These are phyloP conservation scores for Catharus bicknelli DNA, from an alignment of 2,113 vertebrate species.

Conservation along the genomic window DNA sequence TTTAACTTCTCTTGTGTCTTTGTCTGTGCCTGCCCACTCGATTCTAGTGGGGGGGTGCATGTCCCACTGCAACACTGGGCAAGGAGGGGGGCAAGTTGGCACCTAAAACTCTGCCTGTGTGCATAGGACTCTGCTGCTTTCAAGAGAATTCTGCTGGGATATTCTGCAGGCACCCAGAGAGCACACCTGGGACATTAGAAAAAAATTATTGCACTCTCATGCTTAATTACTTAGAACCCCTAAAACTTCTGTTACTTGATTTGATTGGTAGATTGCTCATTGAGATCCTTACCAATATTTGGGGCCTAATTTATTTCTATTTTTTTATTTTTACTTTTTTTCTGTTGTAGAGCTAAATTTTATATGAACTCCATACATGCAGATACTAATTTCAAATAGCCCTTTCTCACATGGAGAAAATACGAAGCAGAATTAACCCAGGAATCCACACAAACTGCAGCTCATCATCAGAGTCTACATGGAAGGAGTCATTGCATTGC, in stretches of 20 bases:
- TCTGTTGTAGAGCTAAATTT: background rate
- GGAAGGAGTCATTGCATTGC: background rate
- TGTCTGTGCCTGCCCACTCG: background rate
- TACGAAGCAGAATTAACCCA: background rate
- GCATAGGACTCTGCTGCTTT: background rate
- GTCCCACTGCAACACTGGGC: background rate
- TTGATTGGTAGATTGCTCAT: background rate
- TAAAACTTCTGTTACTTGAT: background rate
- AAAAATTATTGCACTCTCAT: background rate
- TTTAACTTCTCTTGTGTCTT: background rate
- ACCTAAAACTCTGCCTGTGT: background rate
- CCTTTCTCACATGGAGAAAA: background rate
- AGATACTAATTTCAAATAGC: background rate
- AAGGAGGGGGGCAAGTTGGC: background rate
- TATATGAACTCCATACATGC: background rate
- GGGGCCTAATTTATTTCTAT: background rate
- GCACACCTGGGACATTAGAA: background rate
- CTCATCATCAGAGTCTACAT: background rate
- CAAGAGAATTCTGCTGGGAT: background rate
- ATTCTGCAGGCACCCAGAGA: background rate
- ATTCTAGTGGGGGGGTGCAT: fast-evolving
- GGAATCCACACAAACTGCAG: background rate
- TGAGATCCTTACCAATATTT: background rate
- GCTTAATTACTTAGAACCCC: background rate
- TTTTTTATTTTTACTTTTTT: background rate